A percentile compares a stretch with the other conserved stretches of the same genome.
These are phyloP conservation scores for Temnopleurus reevesii DNA, from an alignment of 53 echinoderm and acorn worm genomes.

Conservation along the genomic window DNA sequence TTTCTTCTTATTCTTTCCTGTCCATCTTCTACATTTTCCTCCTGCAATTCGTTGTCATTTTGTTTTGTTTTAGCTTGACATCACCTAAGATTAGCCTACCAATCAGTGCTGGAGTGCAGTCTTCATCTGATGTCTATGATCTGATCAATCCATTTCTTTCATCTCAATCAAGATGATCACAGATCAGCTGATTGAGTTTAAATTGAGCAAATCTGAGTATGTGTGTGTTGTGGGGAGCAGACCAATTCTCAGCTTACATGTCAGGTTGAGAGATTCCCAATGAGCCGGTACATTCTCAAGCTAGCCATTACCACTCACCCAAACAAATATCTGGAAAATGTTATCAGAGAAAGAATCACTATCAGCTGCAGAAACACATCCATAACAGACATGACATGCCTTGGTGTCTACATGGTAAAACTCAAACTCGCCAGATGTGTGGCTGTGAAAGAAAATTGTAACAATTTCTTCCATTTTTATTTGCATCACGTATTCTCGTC, in stretches of 20 bases:
- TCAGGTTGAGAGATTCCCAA: conserved; percentile 15
- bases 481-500: neutral
- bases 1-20: too few relatives aligned
- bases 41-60: too few relatives aligned
- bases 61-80: too few relatives aligned
- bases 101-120: too few relatives aligned
- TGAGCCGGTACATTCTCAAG: conserved; percentile 56
- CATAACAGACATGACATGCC: too few relatives aligned
- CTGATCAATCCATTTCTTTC: conserved; percentile 21
- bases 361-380: conserved; percentile 10
- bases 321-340: conserved; percentile 51
- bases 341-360: conserved; percentile 30
- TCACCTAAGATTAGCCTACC: too few relatives aligned
- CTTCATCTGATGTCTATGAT: too few relatives aligned
- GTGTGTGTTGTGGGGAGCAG: neutral
- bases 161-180: neutral
- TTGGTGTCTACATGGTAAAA: neutral
- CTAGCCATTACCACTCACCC: neutral
- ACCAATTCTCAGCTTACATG: conserved; percentile 13
- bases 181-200: conserved; percentile 31
- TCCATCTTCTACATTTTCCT: too few relatives aligned
- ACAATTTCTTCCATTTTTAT: neutral
- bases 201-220: conserved; percentile 13
- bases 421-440: neutral
- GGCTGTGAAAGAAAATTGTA: neutral